Evolutionary conservation across 2,888 invertebrate genomes (phyloP).

Genomic region (Coleophora flavipennella): DNA sequence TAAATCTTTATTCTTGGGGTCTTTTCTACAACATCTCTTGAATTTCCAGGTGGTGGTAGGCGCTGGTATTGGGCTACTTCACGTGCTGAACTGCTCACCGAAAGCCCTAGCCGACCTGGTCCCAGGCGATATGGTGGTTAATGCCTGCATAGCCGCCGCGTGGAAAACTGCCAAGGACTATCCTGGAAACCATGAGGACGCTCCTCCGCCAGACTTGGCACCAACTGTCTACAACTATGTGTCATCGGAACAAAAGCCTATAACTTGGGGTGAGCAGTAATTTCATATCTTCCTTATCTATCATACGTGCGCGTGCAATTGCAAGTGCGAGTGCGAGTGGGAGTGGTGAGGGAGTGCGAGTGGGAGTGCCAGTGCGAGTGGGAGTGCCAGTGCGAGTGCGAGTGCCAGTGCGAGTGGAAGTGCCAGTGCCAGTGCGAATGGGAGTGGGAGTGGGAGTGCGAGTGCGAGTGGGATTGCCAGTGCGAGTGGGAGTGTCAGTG

Average conservation of each 20-base stretch:
- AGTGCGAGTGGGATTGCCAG: background rate
- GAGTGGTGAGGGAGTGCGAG: background rate
- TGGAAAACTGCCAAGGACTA: slow-evolving; percentile 70
- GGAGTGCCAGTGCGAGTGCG: background rate
- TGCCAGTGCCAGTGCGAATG: background rate
- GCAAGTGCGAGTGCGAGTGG: background rate
- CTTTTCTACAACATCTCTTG: no score
- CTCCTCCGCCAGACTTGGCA: slow-evolving; percentile 39
- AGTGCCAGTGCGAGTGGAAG: background rate
- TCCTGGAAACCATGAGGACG: slow-evolving; percentile 47
- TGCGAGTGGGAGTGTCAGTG: background rate
- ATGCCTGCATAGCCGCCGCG: slow-evolving; percentile 79
- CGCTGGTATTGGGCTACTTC: slow-evolving; percentile 79
- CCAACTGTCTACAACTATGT: slow-evolving; percentile 86
- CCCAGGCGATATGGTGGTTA: slow-evolving; percentile 85
- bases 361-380: background rate
- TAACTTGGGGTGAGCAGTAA: slow-evolving; percentile 47
- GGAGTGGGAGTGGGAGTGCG: background rate
- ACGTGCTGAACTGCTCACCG: slow-evolving; percentile 77
- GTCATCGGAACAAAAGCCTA: slow-evolving; percentile 83
- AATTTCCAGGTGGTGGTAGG: slow-evolving; percentile 64
- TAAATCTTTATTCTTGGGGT: no score
- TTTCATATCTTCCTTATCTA: background rate
- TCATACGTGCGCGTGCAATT: no score
- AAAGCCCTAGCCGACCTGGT: slow-evolving; percentile 79